phyloP scores from a whole-genome alignment of 2,888 invertebrate species.

The Mesochorus sp. region DNA sequence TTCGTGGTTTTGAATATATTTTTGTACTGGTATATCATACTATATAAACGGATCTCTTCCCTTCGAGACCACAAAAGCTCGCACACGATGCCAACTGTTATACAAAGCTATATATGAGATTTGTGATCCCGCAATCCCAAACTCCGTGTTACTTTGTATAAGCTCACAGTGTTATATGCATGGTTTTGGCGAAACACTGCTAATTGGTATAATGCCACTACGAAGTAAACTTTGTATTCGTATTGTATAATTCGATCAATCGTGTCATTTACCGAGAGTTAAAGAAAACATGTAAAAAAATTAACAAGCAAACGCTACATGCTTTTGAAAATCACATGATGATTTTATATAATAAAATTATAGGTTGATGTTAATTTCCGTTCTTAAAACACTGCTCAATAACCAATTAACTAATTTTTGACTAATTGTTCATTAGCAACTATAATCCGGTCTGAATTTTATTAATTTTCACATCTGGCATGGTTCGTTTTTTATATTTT shows the following conservation, averaged over 20 bases:
- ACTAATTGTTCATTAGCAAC: conserved; percentile 9
- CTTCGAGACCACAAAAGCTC: conserved; percentile 30
- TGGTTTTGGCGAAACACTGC: neutral
- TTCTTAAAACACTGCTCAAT: too few species aligned
- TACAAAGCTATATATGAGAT: neutral
- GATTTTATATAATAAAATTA: neutral
- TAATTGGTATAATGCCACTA: neutral
- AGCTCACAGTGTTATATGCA: neutral
- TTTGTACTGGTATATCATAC: neutral
- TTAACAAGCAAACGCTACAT: neutral
- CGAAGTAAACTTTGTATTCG: too few species aligned
- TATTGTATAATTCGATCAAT: neutral
- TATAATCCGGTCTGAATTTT: conserved; percentile 5
- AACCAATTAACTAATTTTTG: conserved; percentile 7
- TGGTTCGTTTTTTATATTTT: neutral
- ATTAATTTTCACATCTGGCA: conserved; percentile 3
- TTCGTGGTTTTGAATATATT: conserved; percentile 65
- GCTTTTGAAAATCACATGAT: neutral
- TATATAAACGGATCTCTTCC: neutral
- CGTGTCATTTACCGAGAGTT: neutral
- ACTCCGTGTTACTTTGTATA: neutral
- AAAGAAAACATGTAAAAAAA: neutral
- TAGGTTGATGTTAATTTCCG: too few species aligned
- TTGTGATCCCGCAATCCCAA: conserved; percentile 10
- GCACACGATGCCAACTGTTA: neutral